These are phyloP conservation scores for Smutsia gigantea DNA, from an alignment of 2,797 vertebrate genomes.

Conservation along the genomic window DNA sequence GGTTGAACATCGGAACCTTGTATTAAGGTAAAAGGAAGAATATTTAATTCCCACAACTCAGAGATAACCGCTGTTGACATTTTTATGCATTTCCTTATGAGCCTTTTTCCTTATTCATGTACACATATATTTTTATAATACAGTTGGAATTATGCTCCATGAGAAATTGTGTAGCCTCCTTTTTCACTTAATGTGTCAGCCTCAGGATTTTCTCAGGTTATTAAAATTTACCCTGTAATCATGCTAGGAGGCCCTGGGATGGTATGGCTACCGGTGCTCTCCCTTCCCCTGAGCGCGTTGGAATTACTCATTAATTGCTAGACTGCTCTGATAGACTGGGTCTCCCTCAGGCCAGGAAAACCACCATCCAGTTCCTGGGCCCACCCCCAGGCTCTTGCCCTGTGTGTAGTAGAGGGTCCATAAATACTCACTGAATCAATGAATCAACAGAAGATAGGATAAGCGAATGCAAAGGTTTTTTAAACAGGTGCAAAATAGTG, in stretches of 20 bases:
- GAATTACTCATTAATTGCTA: not conserved
- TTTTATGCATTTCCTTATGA: conserved; percentile 49
- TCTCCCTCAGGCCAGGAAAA: not conserved
- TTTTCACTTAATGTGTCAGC: conserved; percentile 32
- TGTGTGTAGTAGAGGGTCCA: not conserved
- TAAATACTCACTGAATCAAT: not conserved
- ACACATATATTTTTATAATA: conserved; percentile 62
- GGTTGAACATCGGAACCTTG: not conserved
- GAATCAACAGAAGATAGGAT: not conserved
- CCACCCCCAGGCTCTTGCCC: too few relatives aligned
- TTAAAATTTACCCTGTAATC: not conserved
- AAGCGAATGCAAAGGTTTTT: not conserved
- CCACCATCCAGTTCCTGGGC: too few relatives aligned
- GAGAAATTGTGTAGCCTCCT: conserved; percentile 23
- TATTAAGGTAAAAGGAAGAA: conserved; percentile 16
- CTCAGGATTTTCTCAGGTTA: conserved; percentile 15
- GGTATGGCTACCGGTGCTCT: not conserved
- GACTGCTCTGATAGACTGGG: not conserved
- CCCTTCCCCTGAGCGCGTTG: not conserved
- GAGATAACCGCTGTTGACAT: conserved; percentile 44
- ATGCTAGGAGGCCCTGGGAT: fast-evolving
- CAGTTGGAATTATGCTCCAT: not conserved
- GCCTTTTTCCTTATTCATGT: not conserved
- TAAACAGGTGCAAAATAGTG: not conserved
- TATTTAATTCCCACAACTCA: conserved; percentile 28